Evolutionary conservation across 2,113 vertebrate genomes (phyloP).

Genomic region (Ammospiza nelsoni): DNA sequence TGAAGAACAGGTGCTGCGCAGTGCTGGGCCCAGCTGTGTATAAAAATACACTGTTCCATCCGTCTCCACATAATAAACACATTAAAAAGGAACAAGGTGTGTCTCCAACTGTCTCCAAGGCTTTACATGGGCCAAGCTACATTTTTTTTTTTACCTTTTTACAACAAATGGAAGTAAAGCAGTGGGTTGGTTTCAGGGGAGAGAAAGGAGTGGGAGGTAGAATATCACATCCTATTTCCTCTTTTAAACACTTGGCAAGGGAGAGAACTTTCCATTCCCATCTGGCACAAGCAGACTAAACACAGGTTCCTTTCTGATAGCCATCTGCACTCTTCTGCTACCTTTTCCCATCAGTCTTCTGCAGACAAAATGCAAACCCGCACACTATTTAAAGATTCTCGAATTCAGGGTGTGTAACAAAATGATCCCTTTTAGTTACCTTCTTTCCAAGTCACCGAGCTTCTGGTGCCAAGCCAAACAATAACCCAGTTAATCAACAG

Average conservation of each 20-base stretch:
- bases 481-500: slow-evolving; percentile 43
- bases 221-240: slow-evolving; percentile 71
- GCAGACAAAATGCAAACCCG: slow-evolving; percentile 1
- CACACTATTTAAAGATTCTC: slow-evolving; percentile 45
- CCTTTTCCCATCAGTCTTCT: slow-evolving; percentile 53
- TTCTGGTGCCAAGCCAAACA: background rate
- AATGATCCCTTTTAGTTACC: slow-evolving; percentile 23
- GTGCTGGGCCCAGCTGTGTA: background rate
- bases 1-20: background rate
- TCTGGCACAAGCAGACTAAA: slow-evolving; percentile 51
- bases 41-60: slow-evolving; percentile 34
- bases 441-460: background rate
- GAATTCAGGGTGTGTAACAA: background rate
- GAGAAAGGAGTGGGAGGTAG: slow-evolving; percentile 60
- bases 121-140: background rate
- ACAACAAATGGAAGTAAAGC: slow-evolving; percentile 53
- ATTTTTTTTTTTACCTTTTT: slow-evolving; percentile 8
- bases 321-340: slow-evolving; percentile 37
- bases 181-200: slow-evolving; percentile 32
- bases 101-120: slow-evolving; percentile 15
- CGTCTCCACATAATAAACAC: slow-evolving; percentile 29
- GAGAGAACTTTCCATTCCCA: slow-evolving; percentile 59
- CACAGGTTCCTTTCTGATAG: slow-evolving; percentile 37
- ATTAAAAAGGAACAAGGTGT: slow-evolving; percentile 23
- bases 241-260: slow-evolving; percentile 66